A percentile compares a stretch with the other conserved stretches of the same genome.
Evolutionary conservation across 2,797 vertebrate species (phyloP).

Genomic region (Euphonia xanthogaster): DNA sequence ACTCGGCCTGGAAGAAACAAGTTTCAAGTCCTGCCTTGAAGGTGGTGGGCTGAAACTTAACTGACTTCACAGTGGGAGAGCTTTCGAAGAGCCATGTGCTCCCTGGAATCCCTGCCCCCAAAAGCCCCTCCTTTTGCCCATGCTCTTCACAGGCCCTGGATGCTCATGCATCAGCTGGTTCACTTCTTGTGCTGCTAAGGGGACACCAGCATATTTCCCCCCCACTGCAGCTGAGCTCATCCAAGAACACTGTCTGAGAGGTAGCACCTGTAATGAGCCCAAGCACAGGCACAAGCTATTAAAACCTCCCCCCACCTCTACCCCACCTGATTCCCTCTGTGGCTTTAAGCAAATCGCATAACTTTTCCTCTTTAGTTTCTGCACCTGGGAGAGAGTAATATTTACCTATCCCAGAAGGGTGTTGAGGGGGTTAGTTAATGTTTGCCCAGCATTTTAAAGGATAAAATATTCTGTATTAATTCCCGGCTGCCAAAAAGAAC

Average conservation of each 20-base stretch:
- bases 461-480: constrained; percentile 5
- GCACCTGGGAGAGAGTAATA: constrained; percentile 31
- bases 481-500: neutral
- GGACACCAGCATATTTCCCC: fast-evolving
- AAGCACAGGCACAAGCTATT: neutral
- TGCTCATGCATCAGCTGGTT: fast-evolving
- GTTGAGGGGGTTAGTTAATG: constrained; percentile 56
- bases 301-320: neutral
- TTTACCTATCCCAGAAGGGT: constrained; percentile 21
- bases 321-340: neutral
- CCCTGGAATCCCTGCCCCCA: neutral
- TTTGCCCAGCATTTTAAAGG: constrained; percentile 38
- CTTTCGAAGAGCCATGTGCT: neutral
- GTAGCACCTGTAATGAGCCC: neutral
- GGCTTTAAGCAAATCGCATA: constrained; percentile 32
- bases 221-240: neutral
- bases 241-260: neutral
- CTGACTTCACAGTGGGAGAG: neutral
- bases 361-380: constrained; percentile 8
- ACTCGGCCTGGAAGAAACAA: neutral
- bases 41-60: fast-evolving
- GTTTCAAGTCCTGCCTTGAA: neutral
- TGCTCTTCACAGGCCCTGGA: fast-evolving
- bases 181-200: fast-evolving
- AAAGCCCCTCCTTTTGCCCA: neutral